Conservation (phyloP, 2,888 invertebrate species). For the Bombylius discolor region DNA sequence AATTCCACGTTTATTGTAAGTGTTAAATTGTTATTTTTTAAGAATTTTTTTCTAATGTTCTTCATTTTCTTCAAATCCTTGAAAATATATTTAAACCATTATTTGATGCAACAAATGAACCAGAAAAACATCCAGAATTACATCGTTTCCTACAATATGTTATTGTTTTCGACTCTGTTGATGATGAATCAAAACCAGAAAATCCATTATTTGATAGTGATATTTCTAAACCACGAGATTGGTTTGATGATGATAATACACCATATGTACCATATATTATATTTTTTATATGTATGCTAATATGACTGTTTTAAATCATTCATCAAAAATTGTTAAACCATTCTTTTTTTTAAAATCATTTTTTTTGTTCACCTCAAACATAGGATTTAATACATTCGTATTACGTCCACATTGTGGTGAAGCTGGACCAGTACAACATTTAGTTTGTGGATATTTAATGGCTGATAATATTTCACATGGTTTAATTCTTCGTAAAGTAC, state of each 20-base stretch:
- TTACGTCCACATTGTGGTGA: slow-evolving; percentile 97
- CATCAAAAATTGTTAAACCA: not conserved
- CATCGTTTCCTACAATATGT: slow-evolving; percentile 75
- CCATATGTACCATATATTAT: slow-evolving; percentile 97
- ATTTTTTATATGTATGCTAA: slow-evolving; percentile 98
- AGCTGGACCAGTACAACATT: slow-evolving; percentile 94
- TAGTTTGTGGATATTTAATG: slow-evolving; percentile 92
- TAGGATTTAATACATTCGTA: slow-evolving; percentile 82
- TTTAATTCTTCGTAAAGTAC: slow-evolving; percentile 85
- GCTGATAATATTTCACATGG: slow-evolving; percentile 99
- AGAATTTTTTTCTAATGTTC: no score
- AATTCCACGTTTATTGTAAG: slow-evolving; percentile 93
- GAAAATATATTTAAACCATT: slow-evolving; percentile 91
- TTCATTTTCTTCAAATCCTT: slow-evolving; percentile 48
- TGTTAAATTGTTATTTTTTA: slow-evolving; percentile 15
- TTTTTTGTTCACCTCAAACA: not conserved
- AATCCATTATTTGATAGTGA: slow-evolving; percentile 79
- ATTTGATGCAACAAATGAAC: slow-evolving; percentile 92
- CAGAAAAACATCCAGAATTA: slow-evolving; percentile 80
- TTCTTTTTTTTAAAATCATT: no score
- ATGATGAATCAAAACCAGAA: slow-evolving; percentile 98
- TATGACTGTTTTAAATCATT: slow-evolving; percentile 82
- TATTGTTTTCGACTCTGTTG: slow-evolving; percentile 96
- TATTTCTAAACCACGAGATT: slow-evolving; percentile 64
- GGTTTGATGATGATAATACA: slow-evolving; percentile 88